Base-by-base conservation (phyloP, 1,140 invertebrate species). In the Rhagoletis zephyria region DNA sequence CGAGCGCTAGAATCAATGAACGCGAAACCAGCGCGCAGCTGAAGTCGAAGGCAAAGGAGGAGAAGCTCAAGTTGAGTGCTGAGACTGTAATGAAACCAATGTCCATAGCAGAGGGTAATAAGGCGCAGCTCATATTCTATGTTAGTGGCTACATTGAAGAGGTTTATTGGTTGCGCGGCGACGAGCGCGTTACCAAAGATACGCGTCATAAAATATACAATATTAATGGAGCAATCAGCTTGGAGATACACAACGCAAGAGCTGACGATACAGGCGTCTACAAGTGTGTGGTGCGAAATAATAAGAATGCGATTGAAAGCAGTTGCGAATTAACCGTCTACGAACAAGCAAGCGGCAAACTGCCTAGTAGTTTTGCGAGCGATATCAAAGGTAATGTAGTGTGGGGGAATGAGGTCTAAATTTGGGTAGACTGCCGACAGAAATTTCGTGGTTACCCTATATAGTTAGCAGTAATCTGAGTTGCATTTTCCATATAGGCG, bases 221-320 rank as follows among this genome's bases (percentile, higher is more conserved):
- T 61, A 93, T 93, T 4, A 92, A 93, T 85, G 92, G 91, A 5
- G 90, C 90, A 19, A 90, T 93, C 12, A 92, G 90, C 48, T 81
- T 93, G 56, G 92, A 93, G 63, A 92, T 93, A 40, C 90, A 91
- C 85, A 91, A 93, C 90, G 90, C 90, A 4, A 88, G 89, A 5
- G 85, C 89, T 14, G 92, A 91, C 70, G 92, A 93, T 81, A 92
- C 90, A 63, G 92, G 91, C 4, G 30, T 88, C 61, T 93, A 93
- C 87, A 89, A 94, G 30, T 96, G 96, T 89, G 91, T 95, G 42
- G 96, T 95, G 14, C 94, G 92, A 67, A 96, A 96, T 90, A 91
- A 92, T 87, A 93, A 95, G 77, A 96, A 96, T 65, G 93, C 94
- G 30, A 93, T 94, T 9, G 93, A 93, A 40, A 95, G 95, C 65